These are phyloP conservation scores for Gastracanthus pulcherrimus DNA, from an alignment of 2,888 invertebrate species.

Conservation along the genomic window DNA sequence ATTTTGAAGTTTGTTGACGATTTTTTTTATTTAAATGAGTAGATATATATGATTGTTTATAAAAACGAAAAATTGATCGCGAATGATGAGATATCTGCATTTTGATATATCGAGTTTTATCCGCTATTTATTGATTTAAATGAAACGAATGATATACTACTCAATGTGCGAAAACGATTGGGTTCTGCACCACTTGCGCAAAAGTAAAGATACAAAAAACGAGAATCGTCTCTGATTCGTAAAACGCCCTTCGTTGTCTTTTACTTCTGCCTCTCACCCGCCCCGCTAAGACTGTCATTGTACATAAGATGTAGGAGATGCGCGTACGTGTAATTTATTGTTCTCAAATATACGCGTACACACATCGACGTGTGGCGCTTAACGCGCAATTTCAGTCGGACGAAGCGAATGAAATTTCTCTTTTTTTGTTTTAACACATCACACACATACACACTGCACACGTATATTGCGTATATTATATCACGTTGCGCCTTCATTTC, in stretches of 20 bases:
- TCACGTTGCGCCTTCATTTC: conserved; percentile 2
- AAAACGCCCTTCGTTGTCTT: conserved; percentile 46
- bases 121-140: conserved; percentile 20
- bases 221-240: conserved; percentile 33
- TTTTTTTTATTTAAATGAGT: conserved; percentile 10
- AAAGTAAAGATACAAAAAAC: conserved; percentile 15
- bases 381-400: conserved; percentile 2
- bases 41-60: background rate
- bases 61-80: background rate
- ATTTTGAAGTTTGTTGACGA: conserved; percentile 10
- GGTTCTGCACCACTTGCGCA: background rate
- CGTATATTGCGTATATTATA: background rate
- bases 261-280: conserved; percentile 47
- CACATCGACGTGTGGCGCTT: background rate
- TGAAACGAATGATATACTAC: conserved; percentile 7
- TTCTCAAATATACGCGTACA: conserved; percentile 11
- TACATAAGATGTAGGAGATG: conserved; percentile 43
- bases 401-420: conserved; percentile 5
- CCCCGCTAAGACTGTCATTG: conserved; percentile 55
- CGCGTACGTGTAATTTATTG: conserved; percentile 38
- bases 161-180: conserved; percentile 31
- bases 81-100: background rate
- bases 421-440: conserved; percentile 30
- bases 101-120: background rate
- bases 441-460: background rate